These are phyloP conservation scores for Rattus norvegicus DNA, from an alignment of 2,113 vertebrate genomes.

Conservation along the genomic window DNA sequence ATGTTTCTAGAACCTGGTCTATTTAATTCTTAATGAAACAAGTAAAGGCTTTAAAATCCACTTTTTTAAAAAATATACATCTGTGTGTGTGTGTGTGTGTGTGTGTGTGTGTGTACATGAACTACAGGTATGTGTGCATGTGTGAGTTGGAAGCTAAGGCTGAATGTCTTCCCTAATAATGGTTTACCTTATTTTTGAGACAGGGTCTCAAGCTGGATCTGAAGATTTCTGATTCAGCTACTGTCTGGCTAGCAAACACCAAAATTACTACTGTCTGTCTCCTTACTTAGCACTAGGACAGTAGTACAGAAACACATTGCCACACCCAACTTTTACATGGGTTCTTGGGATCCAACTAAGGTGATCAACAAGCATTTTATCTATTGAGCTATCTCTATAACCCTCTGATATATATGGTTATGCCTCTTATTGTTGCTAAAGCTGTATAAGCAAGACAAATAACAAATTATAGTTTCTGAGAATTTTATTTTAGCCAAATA, in stretches of 20 bases:
- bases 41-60: not conserved
- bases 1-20: not conserved
- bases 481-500: not conserved
- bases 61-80: too few species aligned
- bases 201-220: not conserved
- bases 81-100: not conserved
- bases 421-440: not conserved
- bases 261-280: not conserved
- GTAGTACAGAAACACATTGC: not conserved
- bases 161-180: not conserved
- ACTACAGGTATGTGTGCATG: not conserved
- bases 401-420: not conserved
- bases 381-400: not conserved
- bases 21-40: conserved; percentile 7
- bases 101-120: not conserved
- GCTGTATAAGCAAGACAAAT: not conserved
- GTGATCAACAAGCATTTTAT: not conserved
- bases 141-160: not conserved
- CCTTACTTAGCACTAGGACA: not conserved
- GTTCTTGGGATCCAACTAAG: not conserved
- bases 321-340: not conserved
- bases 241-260: not conserved
- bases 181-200: not conserved
- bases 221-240: not conserved
- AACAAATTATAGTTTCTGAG: not conserved